A percentile compares a stretch with the other conserved stretches of the same genome.
Evolutionary conservation across 2,888 invertebrate species (phyloP).

Genomic region (Yponomeuta plumbellus): DNA sequence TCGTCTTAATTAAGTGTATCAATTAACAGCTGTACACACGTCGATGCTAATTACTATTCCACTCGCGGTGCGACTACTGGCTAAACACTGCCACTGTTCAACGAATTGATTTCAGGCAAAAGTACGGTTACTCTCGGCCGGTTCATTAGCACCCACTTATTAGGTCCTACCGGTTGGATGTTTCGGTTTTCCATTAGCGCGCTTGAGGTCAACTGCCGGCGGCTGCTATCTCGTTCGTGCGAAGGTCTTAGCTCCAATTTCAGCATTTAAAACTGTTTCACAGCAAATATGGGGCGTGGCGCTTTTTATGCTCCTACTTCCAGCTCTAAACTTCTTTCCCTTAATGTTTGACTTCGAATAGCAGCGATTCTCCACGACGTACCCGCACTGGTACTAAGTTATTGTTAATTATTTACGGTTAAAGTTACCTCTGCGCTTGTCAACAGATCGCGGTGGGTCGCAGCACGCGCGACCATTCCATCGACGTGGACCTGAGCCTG

Average conservation of each 20-base stretch:
- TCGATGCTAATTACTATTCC: conserved; percentile 8
- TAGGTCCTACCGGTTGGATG: neutral
- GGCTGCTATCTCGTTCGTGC: no score
- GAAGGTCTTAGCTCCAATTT: no score
- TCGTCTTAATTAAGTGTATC: conserved; percentile 37
- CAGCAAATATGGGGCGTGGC: no score
- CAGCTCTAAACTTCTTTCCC: no score
- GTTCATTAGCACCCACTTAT: neutral
- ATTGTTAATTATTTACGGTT: no score
- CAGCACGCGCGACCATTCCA: conserved; percentile 89
- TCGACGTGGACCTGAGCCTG: conserved; percentile 94
- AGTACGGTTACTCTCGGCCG: neutral
- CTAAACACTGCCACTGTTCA: neutral
- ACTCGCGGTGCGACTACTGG: neutral
- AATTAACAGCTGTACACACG: conserved; percentile 43
- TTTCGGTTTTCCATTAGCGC: neutral
- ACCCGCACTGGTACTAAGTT: no score
- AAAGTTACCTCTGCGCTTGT: neutral
- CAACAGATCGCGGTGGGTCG: conserved; percentile 92
- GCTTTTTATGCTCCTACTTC: no score
- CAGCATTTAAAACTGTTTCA: no score
- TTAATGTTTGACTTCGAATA: no score
- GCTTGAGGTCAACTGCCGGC: no score
- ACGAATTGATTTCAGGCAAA: neutral
- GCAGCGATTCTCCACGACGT: neutral